Evolutionary conservation across 1,140 invertebrate species (phyloP), one percentile per base, ranked within the genome.

Genomic region (Cepaea nemoralis): DNA sequence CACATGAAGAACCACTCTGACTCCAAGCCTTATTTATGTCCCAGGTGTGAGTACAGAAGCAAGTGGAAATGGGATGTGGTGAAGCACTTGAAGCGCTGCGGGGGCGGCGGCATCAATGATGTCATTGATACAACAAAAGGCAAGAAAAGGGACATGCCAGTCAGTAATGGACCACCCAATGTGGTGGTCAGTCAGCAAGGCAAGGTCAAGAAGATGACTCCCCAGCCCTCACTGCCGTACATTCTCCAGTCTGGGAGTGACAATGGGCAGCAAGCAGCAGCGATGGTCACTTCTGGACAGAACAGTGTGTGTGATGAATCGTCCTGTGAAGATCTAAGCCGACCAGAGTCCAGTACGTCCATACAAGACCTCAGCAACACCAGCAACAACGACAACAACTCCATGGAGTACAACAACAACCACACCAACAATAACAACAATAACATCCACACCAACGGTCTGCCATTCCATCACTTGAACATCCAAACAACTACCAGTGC

Each of bases 31-130:
- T 92, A 89, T 80, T 84, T 87, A 74, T 92, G 91, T 77, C 90
- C 90, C 19, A 82, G 88, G 42, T 92, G 91, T 80, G 89, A 86
- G 66, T 92, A 92, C 83, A 87, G 87, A 73, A 89, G 88, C 73
- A 92, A 92, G 76, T 92, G 91, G 91, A 92, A 92, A 82, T 92
- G 91, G 91, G 91, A 92, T 86, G 91, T 92, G 16, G 90, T 91
- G 5, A 91, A 91, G 83, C 91, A 91, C 82, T 82, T 91, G 40
- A 89, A 90, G 74, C 85, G 90, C 0, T 91, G 91, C 84, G 90
- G 90, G n/a, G 87, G 88, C 19, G 90, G 90, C 12, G 88, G 88
- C 12, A 89, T 91, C 31, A 88, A 89, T 77, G 90, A 91, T 84
- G 90, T 91, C 73, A 90, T 91, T 67, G 90, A 91, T 73, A 90